Percentiles rank a stretch among this genome's conserved stretches.
These are phyloP conservation scores for Amiota communis DNA, from an alignment of 2,888 invertebrate species.

Conservation along the genomic window DNA sequence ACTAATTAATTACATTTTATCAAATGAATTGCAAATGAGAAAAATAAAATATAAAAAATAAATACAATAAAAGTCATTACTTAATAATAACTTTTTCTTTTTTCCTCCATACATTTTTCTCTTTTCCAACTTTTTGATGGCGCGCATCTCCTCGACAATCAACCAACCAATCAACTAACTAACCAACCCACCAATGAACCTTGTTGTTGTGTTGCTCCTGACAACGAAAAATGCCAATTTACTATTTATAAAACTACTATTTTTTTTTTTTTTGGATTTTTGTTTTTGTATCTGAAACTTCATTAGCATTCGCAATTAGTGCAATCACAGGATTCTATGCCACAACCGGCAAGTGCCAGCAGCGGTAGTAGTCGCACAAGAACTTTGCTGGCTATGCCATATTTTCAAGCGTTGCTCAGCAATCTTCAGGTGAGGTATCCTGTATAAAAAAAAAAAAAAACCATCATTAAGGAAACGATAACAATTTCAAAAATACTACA, in stretches of 20 bases:
- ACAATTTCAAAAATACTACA: background rate
- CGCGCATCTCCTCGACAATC: no score
- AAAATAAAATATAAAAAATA: conserved; percentile 16
- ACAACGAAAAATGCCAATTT: background rate
- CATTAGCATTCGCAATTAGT: conserved; percentile 69
- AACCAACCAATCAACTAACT: background rate
- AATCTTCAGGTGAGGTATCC: conserved; percentile 81
- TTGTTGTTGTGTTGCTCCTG: background rate
- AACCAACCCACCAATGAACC: no score
- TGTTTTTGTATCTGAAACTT: conserved; percentile 28
- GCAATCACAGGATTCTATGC: conserved; percentile 70
- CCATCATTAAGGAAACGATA: background rate
- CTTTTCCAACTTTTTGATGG: no score
- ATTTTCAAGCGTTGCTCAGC: conserved; percentile 80
- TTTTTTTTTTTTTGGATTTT: conserved; percentile 16
- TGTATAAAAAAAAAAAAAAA: background rate
- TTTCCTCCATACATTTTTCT: no score
- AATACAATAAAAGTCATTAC: background rate
- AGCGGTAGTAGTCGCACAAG: conserved; percentile 72
- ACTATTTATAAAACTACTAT: conserved; percentile 1
- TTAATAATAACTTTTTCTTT: no score
- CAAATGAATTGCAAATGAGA: background rate
- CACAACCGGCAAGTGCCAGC: conserved; percentile 71
- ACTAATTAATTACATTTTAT: background rate
- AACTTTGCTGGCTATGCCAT: conserved; percentile 76